phyloP scores from a whole-genome alignment of 2,113 vertebrate species.

The Ammospiza nelsoni region DNA sequence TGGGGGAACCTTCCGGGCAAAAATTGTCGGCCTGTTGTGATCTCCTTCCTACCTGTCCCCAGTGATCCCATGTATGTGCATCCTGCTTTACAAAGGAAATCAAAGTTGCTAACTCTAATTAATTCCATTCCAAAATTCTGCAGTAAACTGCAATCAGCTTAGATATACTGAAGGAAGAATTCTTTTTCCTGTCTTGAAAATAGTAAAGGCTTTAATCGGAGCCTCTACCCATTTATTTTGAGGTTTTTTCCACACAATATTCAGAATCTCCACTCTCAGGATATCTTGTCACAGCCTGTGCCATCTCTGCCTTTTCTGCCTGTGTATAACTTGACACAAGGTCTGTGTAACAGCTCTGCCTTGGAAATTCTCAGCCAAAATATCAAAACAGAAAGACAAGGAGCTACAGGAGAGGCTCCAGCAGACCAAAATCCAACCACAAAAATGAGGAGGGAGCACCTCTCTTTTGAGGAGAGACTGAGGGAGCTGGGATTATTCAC shows the following conservation, averaged over 20 bases:
- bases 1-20: conserved; percentile 4
- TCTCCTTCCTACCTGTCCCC: not conserved
- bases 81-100: not conserved
- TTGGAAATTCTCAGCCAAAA: not conserved
- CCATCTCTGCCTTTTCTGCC: not conserved
- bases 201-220: not conserved
- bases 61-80: not conserved
- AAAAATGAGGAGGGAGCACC: not conserved
- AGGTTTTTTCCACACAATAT: not conserved
- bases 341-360: not conserved
- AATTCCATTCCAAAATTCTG: not conserved
- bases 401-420: not conserved
- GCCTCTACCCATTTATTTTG: not conserved
- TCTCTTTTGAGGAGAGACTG: not conserved
- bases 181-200: not conserved
- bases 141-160: not conserved
- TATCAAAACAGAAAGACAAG: not conserved
- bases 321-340: not conserved
- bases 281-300: accelerated
- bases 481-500: not conserved
- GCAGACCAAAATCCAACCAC: not conserved
- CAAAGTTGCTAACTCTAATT: not conserved
- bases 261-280: not conserved
- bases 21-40: not conserved
- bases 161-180: not conserved